phyloP scores from a whole-genome alignment of 1,140 invertebrate genomes.

The Agrypnia vestita region DNA sequence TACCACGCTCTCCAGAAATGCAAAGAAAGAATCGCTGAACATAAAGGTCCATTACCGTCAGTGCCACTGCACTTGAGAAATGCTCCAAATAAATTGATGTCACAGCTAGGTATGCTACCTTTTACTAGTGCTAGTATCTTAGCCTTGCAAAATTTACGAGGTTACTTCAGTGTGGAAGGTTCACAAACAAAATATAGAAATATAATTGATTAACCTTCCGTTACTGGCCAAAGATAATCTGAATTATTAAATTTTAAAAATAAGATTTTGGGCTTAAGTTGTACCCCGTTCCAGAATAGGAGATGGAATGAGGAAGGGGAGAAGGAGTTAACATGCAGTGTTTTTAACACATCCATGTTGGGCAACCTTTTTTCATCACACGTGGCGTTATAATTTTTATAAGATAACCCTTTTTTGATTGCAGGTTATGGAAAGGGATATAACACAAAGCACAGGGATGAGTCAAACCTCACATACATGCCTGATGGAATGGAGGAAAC shows the following conservation, averaged over 20 bases:
- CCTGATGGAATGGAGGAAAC: constrained; percentile 79
- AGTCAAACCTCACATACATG: constrained; percentile 77
- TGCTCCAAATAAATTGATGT: constrained; percentile 86
- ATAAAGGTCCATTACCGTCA: constrained; percentile 81
- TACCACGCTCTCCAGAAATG: constrained; percentile 79
- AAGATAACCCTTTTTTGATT: too few species aligned
- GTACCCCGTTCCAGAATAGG: too few species aligned
- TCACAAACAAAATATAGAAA: too few species aligned
- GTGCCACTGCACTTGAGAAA: constrained; percentile 86
- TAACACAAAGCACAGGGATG: constrained; percentile 73
- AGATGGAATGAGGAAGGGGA: too few species aligned
- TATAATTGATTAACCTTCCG: too few species aligned
- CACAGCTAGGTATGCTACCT: constrained; percentile 76
- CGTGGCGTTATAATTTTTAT: constrained; percentile 26
- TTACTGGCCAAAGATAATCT: too few species aligned
- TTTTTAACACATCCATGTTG: neutral
- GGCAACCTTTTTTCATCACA: neutral
- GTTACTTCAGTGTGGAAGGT: too few species aligned
- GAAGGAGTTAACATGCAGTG: too few species aligned
- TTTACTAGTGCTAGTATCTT: neutral
- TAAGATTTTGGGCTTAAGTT: too few species aligned
- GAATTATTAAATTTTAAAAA: too few species aligned
- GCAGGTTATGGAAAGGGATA: constrained; percentile 79
- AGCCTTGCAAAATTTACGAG: too few species aligned
- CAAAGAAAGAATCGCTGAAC: constrained; percentile 74